Evolutionary conservation across 2,888 invertebrate species (phyloP), one percentile per base, ranked within the genome.

Genomic region (Polydrusus pterygomalis): DNA sequence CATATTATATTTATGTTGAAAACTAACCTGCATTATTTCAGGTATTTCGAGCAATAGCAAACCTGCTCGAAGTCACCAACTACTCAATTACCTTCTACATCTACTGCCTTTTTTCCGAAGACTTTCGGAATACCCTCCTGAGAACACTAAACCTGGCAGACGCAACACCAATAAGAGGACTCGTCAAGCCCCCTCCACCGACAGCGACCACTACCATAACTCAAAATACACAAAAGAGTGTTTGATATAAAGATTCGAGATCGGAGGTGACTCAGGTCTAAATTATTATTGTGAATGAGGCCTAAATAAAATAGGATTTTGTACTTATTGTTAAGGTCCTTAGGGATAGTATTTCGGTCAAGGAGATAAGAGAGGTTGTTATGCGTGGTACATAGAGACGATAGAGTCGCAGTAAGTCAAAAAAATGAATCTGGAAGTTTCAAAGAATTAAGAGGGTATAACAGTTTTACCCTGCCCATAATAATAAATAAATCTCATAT

Each of bases 1-100:
- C n/a, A n/a, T n/a, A n/a, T n/a, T n/a, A n/a, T n/a, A n/a, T n/a
- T n/a, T n/a, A n/a, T n/a, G n/a, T n/a, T n/a, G n/a, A n/a, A n/a
- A 34, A 34, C 10, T n/a, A 58, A 34, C 15, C 30, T n/a, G 3
- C 7, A 72, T 34, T 60, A 69, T 85, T 85, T 20, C 84, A 92
- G 92, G 91, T 93, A 54, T 93, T 93, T 83, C 90, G 93, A 15
- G 92, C 93, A 0, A 85, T 93, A 63, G 93, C 94, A 71, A 94
- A 94, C 87, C 88, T 94, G 40, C 87, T 94, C 84, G 94, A 94
- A 88, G 89, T 94, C 62, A 91, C 92, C 80, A 94, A 94, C 87
- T 94, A 94, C 86, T 93, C 94, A 40, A 91, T 93, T 78, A 94
- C 94, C 45, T 94, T 94, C 88, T 93, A 94, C 86, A 93, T 94